Evolutionary conservation across 2,888 invertebrate genomes (phyloP).

Genomic region (Acrobasis consociella): DNA sequence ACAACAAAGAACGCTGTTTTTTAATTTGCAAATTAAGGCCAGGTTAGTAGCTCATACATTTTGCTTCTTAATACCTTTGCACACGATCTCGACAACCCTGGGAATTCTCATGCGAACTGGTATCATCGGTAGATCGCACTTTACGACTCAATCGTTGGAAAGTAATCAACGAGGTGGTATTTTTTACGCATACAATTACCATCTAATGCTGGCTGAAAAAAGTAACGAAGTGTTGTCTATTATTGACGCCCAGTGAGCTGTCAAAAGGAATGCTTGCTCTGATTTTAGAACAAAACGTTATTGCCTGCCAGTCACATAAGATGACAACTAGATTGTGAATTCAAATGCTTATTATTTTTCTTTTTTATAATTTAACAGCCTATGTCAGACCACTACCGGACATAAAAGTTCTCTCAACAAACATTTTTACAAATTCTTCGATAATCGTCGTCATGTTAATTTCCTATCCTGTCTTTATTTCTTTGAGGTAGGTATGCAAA

Average conservation of each 20-base stretch:
- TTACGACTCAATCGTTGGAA: conserved; percentile 17
- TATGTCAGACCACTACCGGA: too few species aligned
- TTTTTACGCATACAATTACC: conserved; percentile 14
- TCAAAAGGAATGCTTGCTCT: not conserved
- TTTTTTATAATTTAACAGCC: too few species aligned
- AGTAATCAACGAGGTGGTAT: conserved; percentile 20
- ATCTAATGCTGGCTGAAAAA: conserved; percentile 10
- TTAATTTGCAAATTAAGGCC: conserved; percentile 15
- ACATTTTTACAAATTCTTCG: too few species aligned
- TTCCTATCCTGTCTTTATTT: not conserved
- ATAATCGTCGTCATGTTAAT: not conserved
- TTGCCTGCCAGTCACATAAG: too few species aligned
- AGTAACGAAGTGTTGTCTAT: not conserved
- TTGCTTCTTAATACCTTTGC: conserved; percentile 8
- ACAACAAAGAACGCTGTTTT: conserved; percentile 11
- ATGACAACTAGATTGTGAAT: too few species aligned
- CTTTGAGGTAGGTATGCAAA: too few species aligned
- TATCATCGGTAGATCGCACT: conserved; percentile 10
- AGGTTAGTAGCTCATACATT: conserved; percentile 21
- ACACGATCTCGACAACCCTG: conserved; percentile 18
- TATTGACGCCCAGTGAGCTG: not conserved
- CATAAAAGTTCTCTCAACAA: too few species aligned
- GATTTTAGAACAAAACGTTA: too few species aligned
- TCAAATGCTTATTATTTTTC: too few species aligned
- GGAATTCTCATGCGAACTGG: conserved; percentile 17